Conservation (phyloP, 1,140 invertebrate genomes). For the Sarcophaga bullata region DNA sequence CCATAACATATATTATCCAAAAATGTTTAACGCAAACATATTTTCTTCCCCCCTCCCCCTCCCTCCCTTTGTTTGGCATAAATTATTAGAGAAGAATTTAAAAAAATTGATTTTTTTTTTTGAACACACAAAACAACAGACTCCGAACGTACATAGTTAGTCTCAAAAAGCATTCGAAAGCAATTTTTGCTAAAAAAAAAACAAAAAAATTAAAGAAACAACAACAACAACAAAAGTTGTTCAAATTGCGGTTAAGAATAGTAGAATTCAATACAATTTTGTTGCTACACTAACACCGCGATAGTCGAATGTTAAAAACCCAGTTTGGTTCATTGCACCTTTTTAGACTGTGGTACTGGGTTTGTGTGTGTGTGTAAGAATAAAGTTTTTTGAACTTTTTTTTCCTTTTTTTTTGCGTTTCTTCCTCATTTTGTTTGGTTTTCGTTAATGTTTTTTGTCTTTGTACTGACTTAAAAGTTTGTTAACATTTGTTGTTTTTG, state of each 20-base stretch:
- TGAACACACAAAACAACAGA: neutral
- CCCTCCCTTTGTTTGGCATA: neutral
- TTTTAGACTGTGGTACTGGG: neutral
- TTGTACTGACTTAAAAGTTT: conserved; percentile 6
- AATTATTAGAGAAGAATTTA: neutral
- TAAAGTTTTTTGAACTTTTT: conserved; percentile 22
- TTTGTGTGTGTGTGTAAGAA: neutral
- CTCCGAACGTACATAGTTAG: neutral
- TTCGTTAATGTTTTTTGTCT: conserved; percentile 24
- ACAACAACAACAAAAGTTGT: conserved; percentile 7
- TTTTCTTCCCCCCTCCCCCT: neutral
- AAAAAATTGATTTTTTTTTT: neutral
- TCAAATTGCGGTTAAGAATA: conserved; percentile 26
- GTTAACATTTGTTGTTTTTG: neutral
- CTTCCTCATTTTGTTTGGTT: neutral
- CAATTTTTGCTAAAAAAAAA: neutral
- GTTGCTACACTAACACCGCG: neutral
- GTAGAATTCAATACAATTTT: conserved; percentile 4
- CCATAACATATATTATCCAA: neutral
- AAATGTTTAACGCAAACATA: too few species aligned
- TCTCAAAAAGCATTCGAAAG: neutral
- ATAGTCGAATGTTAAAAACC: neutral
- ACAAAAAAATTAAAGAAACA: neutral
- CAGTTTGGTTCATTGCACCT: conserved; percentile 20
- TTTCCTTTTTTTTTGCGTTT: too few species aligned